Evolutionary conservation across 2,888 invertebrate genomes (phyloP).

Genomic region (Hemistola chrysoprasaria): DNA sequence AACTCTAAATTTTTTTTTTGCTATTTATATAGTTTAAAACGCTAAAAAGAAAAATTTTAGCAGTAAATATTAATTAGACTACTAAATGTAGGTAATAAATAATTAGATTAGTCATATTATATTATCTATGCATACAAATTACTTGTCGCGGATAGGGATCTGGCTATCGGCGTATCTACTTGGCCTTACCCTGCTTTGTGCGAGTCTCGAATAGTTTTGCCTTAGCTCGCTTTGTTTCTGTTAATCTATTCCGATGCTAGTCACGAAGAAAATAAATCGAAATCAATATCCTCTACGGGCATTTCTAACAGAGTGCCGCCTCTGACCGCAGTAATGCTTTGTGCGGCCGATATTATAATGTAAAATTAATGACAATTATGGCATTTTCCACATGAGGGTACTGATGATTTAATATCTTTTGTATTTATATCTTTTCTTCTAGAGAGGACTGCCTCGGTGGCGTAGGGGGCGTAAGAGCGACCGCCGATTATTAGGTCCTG

Average conservation of each 20-base stretch:
- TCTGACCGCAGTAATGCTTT: constrained; percentile 26
- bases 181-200: constrained; percentile 15
- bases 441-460: too few relatives aligned
- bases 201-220: constrained; percentile 29
- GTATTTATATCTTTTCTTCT: too few relatives aligned
- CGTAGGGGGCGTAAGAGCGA: too few relatives aligned
- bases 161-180: constrained; percentile 8
- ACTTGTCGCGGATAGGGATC: constrained; percentile 11
- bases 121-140: constrained; percentile 18
- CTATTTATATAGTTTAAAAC: too few relatives aligned
- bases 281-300: constrained; percentile 65
- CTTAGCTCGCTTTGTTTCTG: constrained; percentile 32
- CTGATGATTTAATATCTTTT: too few relatives aligned
- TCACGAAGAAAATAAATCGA: constrained; percentile 74
- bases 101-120: constrained; percentile 1
- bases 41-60: too few relatives aligned
- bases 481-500: too few relatives aligned
- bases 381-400: too few relatives aligned
- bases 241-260: constrained; percentile 63
- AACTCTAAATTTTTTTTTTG: too few relatives aligned
- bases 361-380: too few relatives aligned
- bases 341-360: not conserved
- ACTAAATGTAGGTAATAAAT: too few relatives aligned
- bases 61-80: too few relatives aligned
- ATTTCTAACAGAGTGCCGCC: constrained; percentile 65